These are phyloP conservation scores for Chondrosia reniformis DNA, from an alignment of 37 sponge, comb jelly and placozoan genomes.

Conservation along the genomic window DNA sequence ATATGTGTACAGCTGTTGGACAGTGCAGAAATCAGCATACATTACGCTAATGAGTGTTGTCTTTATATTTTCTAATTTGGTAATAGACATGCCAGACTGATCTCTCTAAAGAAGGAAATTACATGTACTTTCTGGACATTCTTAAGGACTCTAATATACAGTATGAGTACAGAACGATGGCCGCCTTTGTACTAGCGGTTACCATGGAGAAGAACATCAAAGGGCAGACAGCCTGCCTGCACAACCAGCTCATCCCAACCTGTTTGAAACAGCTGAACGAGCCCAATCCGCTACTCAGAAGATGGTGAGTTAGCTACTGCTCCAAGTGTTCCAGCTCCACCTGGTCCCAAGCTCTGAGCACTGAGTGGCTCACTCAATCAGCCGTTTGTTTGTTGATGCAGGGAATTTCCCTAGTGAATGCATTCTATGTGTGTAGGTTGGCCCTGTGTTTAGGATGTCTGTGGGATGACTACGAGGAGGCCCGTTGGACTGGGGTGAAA, in stretches of 20 bases:
- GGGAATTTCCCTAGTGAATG: too few relatives aligned
- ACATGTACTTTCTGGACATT: conserved; percentile 80
- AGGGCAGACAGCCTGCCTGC: conserved; percentile 75
- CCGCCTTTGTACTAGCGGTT: conserved; percentile 77
- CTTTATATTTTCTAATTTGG: too few relatives aligned
- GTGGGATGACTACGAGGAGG: conserved; percentile 84
- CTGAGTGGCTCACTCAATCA: too few relatives aligned
- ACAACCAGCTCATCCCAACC: conserved; percentile 51
- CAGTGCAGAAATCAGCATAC: too few relatives aligned
- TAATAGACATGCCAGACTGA: conserved; percentile 83
- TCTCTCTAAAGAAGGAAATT: conserved; percentile 75
- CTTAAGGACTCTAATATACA: conserved; percentile 55
- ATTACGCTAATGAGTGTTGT: too few relatives aligned
- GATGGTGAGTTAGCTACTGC: conserved; percentile 62
- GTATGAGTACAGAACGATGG: conserved; percentile 85
- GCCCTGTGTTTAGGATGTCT: conserved; percentile 88
- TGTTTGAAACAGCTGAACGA: conserved; percentile 82
- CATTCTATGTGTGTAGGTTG: conserved; percentile 39
- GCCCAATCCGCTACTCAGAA: conserved; percentile 61
- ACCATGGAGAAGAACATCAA: conserved; percentile 59
- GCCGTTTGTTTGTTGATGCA: too few relatives aligned
- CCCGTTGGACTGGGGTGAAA: conserved; percentile 78
- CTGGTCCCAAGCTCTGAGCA: too few relatives aligned
- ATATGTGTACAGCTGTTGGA: too few relatives aligned
- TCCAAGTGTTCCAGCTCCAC: too few relatives aligned